These are phyloP conservation scores for Odontesthes bonariensis DNA, from an alignment of 2,113 vertebrate species.

Conservation along the genomic window DNA sequence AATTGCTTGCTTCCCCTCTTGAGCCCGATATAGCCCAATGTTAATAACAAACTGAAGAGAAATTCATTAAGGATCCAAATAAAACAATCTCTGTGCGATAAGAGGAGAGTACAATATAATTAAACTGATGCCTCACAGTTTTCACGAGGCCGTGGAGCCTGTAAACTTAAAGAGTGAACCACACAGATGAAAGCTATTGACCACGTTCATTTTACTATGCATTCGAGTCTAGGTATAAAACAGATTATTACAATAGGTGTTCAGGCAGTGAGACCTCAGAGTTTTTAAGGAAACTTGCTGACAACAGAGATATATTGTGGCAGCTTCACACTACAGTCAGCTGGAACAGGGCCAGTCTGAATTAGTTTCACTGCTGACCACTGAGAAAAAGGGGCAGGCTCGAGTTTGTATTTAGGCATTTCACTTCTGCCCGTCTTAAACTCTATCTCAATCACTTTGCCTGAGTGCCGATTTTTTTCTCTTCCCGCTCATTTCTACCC, in stretches of 20 bases:
- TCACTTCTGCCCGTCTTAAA: conserved; percentile 30
- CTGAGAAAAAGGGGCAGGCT: conserved; percentile 44
- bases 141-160: conserved; percentile 76
- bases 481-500: conserved; percentile 10
- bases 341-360: conserved; percentile 54
- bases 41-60: conserved; percentile 86
- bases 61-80: conserved; percentile 84
- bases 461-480: conserved; percentile 14
- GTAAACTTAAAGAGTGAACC: conserved; percentile 70
- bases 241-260: conserved; percentile 52
- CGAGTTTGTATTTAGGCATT: conserved; percentile 47
- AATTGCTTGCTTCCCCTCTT: conserved; percentile 78
- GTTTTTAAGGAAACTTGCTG: conserved; percentile 32
- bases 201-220: conserved; percentile 69
- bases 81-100: conserved; percentile 82
- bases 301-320: conserved; percentile 33
- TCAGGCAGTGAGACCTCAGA: conserved; percentile 19
- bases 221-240: conserved; percentile 59
- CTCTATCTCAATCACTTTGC: conserved; percentile 34
- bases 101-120: conserved; percentile 80
- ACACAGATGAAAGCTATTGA: conserved; percentile 74
- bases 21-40: conserved; percentile 75
- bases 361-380: conserved; percentile 56
- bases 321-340: conserved; percentile 31
- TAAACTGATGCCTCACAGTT: conserved; percentile 80